Percentiles rank a stretch among this genome's conserved stretches.
Conservation (phyloP, 2,113 vertebrate species). For the Gymnorhina tibicen region DNA sequence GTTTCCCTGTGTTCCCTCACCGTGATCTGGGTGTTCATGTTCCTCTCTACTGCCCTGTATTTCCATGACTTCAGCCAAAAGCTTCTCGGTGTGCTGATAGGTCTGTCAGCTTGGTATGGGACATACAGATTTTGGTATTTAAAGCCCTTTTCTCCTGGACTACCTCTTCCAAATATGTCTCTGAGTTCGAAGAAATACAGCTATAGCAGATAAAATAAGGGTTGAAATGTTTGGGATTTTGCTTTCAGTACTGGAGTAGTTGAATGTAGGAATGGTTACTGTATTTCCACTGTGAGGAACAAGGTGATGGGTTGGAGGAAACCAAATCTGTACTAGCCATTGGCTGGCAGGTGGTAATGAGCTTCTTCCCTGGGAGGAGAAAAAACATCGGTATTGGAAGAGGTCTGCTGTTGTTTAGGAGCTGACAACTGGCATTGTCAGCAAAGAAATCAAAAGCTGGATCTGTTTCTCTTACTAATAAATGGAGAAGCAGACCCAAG, state of each 20-base stretch:
- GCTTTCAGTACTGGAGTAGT: conserved; percentile 6
- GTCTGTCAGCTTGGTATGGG: conserved; percentile 82
- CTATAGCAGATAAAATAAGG: conserved; percentile 62
- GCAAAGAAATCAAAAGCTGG: neutral
- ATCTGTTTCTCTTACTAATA: neutral
- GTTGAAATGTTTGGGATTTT: neutral
- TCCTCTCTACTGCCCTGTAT: conserved; percentile 88
- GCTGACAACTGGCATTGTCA: neutral
- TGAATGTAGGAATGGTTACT: neutral
- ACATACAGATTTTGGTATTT: conserved; percentile 89
- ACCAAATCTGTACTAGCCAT: neutral
- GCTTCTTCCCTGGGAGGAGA: neutral
- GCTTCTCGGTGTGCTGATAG: conserved; percentile 80
- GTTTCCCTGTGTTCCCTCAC: conserved; percentile 81
- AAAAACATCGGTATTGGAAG: neutral
- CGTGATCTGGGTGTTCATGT: conserved; percentile 90
- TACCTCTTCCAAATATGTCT: conserved; percentile 75
- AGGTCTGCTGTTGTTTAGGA: neutral
- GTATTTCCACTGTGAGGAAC: neutral
- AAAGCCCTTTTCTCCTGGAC: conserved; percentile 84
- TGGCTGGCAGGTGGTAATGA: neutral
- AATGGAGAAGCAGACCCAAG: neutral
- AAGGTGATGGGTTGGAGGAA: neutral
- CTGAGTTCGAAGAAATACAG: conserved; percentile 67
- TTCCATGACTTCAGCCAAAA: conserved; percentile 89